Evolutionary conservation across 2,888 invertebrate genomes (phyloP), one percentile per base, ranked within the genome.

Genomic region (Drosophila rubida): DNA sequence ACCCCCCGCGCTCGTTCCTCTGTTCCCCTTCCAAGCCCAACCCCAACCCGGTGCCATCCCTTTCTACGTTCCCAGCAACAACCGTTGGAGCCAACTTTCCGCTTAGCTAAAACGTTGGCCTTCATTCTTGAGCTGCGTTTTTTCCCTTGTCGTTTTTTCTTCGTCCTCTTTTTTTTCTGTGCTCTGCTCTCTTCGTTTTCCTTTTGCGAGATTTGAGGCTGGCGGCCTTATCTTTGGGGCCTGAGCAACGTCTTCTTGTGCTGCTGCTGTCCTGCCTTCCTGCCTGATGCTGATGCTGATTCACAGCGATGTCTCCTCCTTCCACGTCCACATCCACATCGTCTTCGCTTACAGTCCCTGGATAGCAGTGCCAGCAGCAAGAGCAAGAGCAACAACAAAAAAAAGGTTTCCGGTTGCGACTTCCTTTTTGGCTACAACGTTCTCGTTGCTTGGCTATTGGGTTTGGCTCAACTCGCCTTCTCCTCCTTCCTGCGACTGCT

Each of bases 381-480:
- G 1, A 4, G 23, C 23, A 23, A 30, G 41, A 55, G 48, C 49
- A 55, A n/a, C n/a, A n/a, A n/a, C n/a, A 64, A 69, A 75, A 73
- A 75, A 83, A 88, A 81, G 80, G 90, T 87, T 89, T 89, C 87
- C 87, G 89, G 90, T 87, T 85, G 86, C 87, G 78, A 85, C 88
- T 90, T 88, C 87, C 84, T 81, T 67, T 67, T 68, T 59, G 65
- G 54, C 59, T 55, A 64, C 30, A 54, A 25, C 55, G 53, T 27
- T 62, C 57, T 45, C 35, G 62, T 44, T 62, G 53, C 54, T 44
- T 66, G 65, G 54, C 53, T 53, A 46, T 62, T 58, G 54, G 42
- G 39, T 51, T 51, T 41, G 51, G 35, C 11, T 51, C 25, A 32
- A 22, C 50, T 37, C 45, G 13, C 23, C 2, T 27, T 23, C 39